Percentiles rank a stretch among this genome's conserved stretches.
Conservation (phyloP, 2,797 vertebrate genomes). For the Gephyroberyx darwinii region DNA sequence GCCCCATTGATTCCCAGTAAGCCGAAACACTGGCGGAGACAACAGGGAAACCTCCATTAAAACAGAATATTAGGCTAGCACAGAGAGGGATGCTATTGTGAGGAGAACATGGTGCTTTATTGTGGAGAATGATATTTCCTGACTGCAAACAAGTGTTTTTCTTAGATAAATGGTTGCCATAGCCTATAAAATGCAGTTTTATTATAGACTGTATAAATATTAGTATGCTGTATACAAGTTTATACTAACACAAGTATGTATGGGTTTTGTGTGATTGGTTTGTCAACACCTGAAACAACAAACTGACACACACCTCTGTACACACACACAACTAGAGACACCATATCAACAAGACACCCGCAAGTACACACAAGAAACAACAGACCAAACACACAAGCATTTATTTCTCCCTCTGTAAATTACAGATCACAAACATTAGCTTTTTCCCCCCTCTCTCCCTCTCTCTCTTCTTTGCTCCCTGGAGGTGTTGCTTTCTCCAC, state of each 20-base stretch:
- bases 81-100: not conserved
- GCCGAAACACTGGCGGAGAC: conserved; percentile 90
- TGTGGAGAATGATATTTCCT: not conserved
- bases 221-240: not conserved
- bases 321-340: conserved; percentile 55
- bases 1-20: conserved; percentile 97
- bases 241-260: not conserved
- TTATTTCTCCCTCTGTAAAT: conserved; percentile 39
- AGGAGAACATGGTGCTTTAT: not conserved
- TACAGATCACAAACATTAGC: conserved; percentile 39
- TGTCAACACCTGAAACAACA: conserved; percentile 38
- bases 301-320: conserved; percentile 35
- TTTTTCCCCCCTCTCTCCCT: not conserved
- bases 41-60: conserved; percentile 36
- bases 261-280: not conserved
- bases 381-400: conserved; percentile 32
- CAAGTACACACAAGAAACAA: conserved; percentile 7
- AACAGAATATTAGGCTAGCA: conserved; percentile 3
- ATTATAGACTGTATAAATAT: conserved; percentile 21
- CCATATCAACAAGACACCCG: conserved; percentile 53
- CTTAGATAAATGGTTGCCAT: not conserved
- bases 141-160: not conserved
- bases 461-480: not conserved
- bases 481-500: conserved; percentile 35
- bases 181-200: conserved; percentile 22